Base-by-base conservation (phyloP, 2,113 vertebrate genomes). In the Cottus gobio region DNA sequence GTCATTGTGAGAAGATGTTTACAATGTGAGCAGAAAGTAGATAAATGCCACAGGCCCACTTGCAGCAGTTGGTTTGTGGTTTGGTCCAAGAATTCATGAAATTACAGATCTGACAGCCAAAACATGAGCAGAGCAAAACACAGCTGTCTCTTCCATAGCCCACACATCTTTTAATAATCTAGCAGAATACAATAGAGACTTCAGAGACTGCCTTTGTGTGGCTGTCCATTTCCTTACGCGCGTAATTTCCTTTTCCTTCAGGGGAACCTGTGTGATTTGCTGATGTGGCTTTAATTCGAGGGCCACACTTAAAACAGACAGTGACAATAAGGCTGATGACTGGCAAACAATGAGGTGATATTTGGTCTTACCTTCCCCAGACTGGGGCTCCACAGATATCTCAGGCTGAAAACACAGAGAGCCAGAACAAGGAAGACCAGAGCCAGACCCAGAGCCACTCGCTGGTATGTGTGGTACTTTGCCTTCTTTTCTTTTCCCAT, bases 341-440 rank as follows among this genome's bases (percentile, higher is more conserved):
- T 54, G 36, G 34, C 30, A 48, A 72, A 79, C 48, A 76, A 1
- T 7, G 48, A 58, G 57, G 28, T 58, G 36, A 75, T 66, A 74
- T 58, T 87, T 72, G 22, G 76, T 66, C 93, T 93, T 93, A 95
- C 94, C 93, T 94, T 95, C 11, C 75, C 92, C 57, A 84, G 83
- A 50, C 71, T 89, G 58, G 94, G 89, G 65, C 79, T 94, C 94
- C 94, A 95, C 76, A 95, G 75, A 76, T 91, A 93, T 36, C 89
- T 87, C 77, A 95, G 75, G 79, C 93, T 92, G 85, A 95, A 93
- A 74, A 94, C 57, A 52, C 90, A 87, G 0, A 94, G 85, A 62
- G 89, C 86, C 89, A 95, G 63, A 60, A 91, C 66, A 11, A 95
- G 87, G 74, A 95, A 87, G 44, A 94, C 68, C 66, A 94, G 79